Percentiles rank a stretch among this genome's conserved stretches.
These are phyloP conservation scores for Discoglossus pictus DNA, from an alignment of 2,797 vertebrate species.

Conservation along the genomic window DNA sequence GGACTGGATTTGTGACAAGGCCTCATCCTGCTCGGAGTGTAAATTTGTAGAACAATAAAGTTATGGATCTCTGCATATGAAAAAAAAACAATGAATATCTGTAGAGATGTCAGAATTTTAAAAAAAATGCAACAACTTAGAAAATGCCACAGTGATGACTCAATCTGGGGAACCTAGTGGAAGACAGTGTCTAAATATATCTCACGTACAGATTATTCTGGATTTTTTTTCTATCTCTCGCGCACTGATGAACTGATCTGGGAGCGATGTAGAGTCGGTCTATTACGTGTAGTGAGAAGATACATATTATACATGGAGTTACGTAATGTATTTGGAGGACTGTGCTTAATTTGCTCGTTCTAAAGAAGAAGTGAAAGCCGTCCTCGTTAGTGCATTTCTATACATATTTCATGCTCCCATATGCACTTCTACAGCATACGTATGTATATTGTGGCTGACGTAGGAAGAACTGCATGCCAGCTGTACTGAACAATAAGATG, in stretches of 20 bases:
- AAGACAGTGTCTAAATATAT: constrained; percentile 28
- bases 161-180: constrained; percentile 1
- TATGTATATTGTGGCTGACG: constrained; percentile 20
- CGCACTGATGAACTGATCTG: neutral
- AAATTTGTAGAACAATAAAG: constrained; percentile 38
- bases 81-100: constrained; percentile 16
- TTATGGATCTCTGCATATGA: constrained; percentile 9
- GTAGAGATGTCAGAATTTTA: neutral
- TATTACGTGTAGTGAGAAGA: neutral
- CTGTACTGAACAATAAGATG: constrained; percentile 31
- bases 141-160: neutral
- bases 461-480: constrained; percentile 22
- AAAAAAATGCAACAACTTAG: neutral
- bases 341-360: neutral
- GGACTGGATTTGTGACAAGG: constrained; percentile 12
- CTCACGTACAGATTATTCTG: neutral
- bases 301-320: neutral
- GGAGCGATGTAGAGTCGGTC: neutral
- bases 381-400: constrained; percentile 28
- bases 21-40: constrained; percentile 20
- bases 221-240: neutral
- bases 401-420: constrained; percentile 39
- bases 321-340: constrained; percentile 1
- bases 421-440: constrained; percentile 12
- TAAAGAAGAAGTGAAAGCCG: constrained; percentile 10